These are phyloP conservation scores for Alviniconcha strummeri DNA, from an alignment of 2,888 invertebrate species.

Conservation along the genomic window DNA sequence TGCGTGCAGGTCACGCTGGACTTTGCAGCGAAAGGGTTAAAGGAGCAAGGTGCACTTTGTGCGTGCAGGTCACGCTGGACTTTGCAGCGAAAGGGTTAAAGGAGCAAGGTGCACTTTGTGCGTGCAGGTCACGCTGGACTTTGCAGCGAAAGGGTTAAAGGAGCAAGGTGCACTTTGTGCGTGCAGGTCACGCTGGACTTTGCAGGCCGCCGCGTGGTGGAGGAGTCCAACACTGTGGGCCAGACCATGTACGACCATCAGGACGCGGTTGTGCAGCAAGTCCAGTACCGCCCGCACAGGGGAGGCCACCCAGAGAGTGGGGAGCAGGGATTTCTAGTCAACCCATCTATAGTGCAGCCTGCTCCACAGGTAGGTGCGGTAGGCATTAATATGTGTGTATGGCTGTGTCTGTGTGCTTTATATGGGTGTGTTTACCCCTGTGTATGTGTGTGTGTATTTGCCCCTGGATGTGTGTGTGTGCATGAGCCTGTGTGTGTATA, in stretches of 20 bases:
- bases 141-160: slow-evolving; percentile 67
- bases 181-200: slow-evolving; percentile 82
- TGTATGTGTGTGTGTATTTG: neutral
- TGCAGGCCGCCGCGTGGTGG: slow-evolving; percentile 76
- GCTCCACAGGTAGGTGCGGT: slow-evolving; percentile 56
- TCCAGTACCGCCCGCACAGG: slow-evolving; percentile 58
- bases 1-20: slow-evolving; percentile 80
- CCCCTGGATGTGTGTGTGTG: neutral
- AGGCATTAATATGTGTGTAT: neutral
- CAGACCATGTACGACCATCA: slow-evolving; percentile 71
- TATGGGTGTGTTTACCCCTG: neutral
- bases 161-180: too few species aligned
- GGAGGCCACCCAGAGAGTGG: neutral
- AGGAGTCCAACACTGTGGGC: slow-evolving; percentile 68
- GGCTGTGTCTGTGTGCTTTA: neutral
- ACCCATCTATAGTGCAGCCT: slow-evolving; percentile 56
- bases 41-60: too few species aligned
- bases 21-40: slow-evolving; percentile 77
- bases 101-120: too few species aligned
- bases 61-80: slow-evolving; percentile 80
- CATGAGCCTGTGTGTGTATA: neutral
- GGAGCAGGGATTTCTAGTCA: slow-evolving; percentile 49
- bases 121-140: slow-evolving; percentile 81
- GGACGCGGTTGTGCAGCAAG: slow-evolving; percentile 67
- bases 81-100: slow-evolving; percentile 77